A percentile compares a stretch with the other conserved stretches of the same genome.
Evolutionary conservation across 2,888 invertebrate species (phyloP).

Genomic region (Loripinus fragilis): DNA sequence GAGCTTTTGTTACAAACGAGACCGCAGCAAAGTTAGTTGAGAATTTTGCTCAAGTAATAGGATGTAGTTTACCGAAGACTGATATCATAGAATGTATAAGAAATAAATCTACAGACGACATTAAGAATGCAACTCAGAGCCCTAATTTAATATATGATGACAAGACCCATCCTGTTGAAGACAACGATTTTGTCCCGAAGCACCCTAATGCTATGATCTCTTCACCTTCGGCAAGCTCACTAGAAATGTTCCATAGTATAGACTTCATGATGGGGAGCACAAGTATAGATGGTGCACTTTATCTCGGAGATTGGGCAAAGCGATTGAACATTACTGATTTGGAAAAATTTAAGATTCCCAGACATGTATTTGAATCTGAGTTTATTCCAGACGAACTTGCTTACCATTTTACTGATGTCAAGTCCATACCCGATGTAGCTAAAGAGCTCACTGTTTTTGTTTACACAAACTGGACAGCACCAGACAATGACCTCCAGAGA

Average conservation of each 20-base stretch:
- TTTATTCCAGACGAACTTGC: not conserved
- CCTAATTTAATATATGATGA: not conserved
- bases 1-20: not conserved
- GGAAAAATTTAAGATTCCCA: not conserved
- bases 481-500: not conserved
- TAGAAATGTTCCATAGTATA: not conserved
- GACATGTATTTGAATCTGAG: not conserved
- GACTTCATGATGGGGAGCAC: slow-evolving; percentile 10
- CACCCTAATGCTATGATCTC: slow-evolving; percentile 4
- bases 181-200: not conserved
- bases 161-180: not conserved
- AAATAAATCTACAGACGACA: not conserved
- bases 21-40: not conserved
- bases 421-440: not conserved
- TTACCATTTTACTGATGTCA: not conserved
- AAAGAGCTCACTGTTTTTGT: not conserved
- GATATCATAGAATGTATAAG: not conserved
- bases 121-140: not conserved
- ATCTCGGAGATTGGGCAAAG: not conserved
- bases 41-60: not conserved
- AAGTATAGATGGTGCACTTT: slow-evolving; percentile 3
- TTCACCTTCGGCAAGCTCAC: not conserved
- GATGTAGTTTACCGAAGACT: not conserved
- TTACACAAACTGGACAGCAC: slow-evolving; percentile 6
- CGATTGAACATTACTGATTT: not conserved